phyloP scores from a whole-genome alignment of 2,113 vertebrate genomes.

The Vimba vimba region DNA sequence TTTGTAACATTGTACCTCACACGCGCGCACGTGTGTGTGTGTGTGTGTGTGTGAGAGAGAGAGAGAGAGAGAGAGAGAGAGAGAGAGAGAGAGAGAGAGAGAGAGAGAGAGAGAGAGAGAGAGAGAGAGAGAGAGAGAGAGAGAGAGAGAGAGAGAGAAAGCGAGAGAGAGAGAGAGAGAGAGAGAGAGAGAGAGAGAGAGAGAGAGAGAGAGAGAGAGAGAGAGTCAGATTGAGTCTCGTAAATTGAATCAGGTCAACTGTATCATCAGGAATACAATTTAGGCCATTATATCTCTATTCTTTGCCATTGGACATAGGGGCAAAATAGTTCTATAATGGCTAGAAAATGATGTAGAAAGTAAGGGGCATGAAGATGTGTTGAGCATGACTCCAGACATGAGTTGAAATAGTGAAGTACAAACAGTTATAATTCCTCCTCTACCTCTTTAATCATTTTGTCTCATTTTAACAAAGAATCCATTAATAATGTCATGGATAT shows the following conservation, averaged over 20 bases:
- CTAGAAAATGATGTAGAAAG: slow-evolving; percentile 24
- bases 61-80: too few relatives aligned
- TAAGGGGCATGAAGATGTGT: slow-evolving; percentile 25
- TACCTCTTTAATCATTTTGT: slow-evolving; percentile 52
- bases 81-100: too few relatives aligned
- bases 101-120: too few relatives aligned
- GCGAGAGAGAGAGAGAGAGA: too few relatives aligned
- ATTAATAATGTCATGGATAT: slow-evolving; percentile 57
- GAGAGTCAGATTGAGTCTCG: slow-evolving; percentile 3
- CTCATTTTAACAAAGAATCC: slow-evolving; percentile 49
- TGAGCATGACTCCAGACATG: slow-evolving; percentile 20
- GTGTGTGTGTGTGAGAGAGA: too few relatives aligned
- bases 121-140: too few relatives aligned
- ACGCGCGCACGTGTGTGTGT: too few relatives aligned
- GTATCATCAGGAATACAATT: slow-evolving; percentile 31
- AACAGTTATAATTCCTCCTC: slow-evolving; percentile 49
- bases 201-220: neutral
- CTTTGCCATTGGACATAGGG: slow-evolving; percentile 17
- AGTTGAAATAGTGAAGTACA: slow-evolving; percentile 39
- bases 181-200: neutral
- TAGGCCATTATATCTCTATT: slow-evolving; percentile 30
- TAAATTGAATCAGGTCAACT: slow-evolving; percentile 47
- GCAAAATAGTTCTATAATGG: slow-evolving; percentile 12
- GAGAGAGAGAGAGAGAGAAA: too few relatives aligned
- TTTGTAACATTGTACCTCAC: slow-evolving; percentile 1